phyloP scores from a whole-genome alignment of 2,888 invertebrate species.

The Phyllotreta striolata region DNA sequence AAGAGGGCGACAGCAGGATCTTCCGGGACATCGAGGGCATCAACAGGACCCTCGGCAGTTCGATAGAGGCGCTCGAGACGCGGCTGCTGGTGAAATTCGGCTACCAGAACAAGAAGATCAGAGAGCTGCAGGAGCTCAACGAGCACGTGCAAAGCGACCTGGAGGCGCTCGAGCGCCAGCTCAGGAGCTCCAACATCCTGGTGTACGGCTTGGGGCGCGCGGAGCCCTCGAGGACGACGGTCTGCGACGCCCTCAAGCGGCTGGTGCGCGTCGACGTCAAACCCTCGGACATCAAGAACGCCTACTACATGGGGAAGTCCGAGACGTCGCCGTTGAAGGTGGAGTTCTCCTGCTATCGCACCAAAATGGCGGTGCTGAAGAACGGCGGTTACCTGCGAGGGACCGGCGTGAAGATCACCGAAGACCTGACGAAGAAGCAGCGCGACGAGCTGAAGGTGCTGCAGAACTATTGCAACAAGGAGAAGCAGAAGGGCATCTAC shows the following conservation, averaged over 20 bases:
- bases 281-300: not conserved
- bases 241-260: not conserved
- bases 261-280: not conserved
- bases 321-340: slow-evolving; percentile 1
- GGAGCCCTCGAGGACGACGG: not conserved
- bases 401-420: not conserved
- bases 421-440: slow-evolving; percentile 4
- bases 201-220: not conserved
- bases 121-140: not conserved
- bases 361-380: not conserved
- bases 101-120: slow-evolving; percentile 7
- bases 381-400: not conserved
- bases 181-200: not conserved
- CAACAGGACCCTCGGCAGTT: not conserved
- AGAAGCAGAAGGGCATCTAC: slow-evolving; percentile 3
- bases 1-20: no score
- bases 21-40: slow-evolving; percentile 1
- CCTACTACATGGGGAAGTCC: slow-evolving; percentile 3
- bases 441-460: slow-evolving; percentile 6
- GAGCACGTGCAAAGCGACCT: not conserved
- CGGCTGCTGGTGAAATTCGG: slow-evolving; percentile 8
- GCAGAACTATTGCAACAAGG: not conserved
- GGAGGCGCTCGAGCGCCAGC: not conserved
- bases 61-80: slow-evolving; percentile 3
- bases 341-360: not conserved